phyloP scores from a whole-genome alignment of 2,113 vertebrate genomes.

The Antechinus stuartii region DNA sequence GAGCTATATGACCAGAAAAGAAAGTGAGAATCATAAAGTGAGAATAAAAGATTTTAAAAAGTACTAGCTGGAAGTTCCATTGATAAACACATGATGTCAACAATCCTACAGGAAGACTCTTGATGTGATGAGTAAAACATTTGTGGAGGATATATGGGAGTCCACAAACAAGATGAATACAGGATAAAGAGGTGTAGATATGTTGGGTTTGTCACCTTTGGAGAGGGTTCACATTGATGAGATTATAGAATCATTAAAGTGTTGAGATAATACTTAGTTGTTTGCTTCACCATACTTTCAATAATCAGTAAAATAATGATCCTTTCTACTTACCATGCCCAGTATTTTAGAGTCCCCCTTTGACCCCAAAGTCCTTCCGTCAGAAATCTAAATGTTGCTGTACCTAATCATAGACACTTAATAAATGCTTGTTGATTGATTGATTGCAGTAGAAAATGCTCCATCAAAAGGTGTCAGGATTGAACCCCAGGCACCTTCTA shows the following conservation, averaged over 20 bases:
- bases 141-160: background rate
- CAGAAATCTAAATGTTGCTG: background rate
- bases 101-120: background rate
- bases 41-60: background rate
- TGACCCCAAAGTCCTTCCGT: background rate
- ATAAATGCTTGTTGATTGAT: slow-evolving; percentile 5
- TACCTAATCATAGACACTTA: background rate
- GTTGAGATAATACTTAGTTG: background rate
- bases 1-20: background rate
- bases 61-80: background rate
- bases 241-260: background rate
- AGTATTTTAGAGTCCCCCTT: background rate
- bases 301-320: background rate
- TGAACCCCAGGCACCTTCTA: background rate
- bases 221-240: background rate
- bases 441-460: background rate
- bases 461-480: background rate
- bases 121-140: background rate
- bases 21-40: background rate
- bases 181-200: background rate
- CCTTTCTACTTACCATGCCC: background rate
- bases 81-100: background rate
- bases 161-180: background rate
- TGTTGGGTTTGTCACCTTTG: background rate
- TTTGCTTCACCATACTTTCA: background rate